A percentile compares a stretch with the other conserved stretches of the same genome.
These are phyloP conservation scores for Unio pictorum DNA, from an alignment of 2,888 invertebrate genomes.

Conservation along the genomic window DNA sequence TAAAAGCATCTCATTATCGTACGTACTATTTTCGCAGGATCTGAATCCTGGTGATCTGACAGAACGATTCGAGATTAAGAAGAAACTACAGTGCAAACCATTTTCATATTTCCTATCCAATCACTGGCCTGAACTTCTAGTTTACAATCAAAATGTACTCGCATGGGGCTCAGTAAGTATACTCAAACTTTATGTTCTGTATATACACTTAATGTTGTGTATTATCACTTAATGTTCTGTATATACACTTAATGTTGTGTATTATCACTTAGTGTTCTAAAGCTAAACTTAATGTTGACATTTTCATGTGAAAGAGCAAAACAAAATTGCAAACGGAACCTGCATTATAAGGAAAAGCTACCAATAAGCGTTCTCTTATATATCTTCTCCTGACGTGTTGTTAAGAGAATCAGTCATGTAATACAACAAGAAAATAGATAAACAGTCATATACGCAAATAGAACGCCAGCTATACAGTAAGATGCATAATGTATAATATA, in stretches of 20 bases:
- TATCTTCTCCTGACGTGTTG: no score
- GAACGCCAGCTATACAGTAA: no score
- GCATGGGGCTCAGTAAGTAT: slow-evolving; percentile 56
- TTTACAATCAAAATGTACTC: slow-evolving; percentile 37
- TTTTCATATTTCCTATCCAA: slow-evolving; percentile 56
- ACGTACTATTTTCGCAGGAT: slow-evolving; percentile 23
- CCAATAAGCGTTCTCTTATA: no score
- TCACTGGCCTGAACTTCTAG: slow-evolving; percentile 56
- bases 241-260: not conserved
- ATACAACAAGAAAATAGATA: no score
- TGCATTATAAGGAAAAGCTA: no score
- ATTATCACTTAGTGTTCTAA: not conserved
- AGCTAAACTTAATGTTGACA: not conserved
- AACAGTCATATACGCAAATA: no score
- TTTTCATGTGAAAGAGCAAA: no score
- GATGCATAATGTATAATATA: no score
- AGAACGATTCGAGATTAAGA: slow-evolving; percentile 44
- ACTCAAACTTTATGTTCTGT: not conserved
- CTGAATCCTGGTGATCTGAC: slow-evolving; percentile 47
- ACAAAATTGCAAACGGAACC: no score
- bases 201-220: not conserved
- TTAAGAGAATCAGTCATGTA: no score
- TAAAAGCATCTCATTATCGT: no score
- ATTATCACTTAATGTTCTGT: not conserved
- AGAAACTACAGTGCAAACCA: slow-evolving; percentile 49